A percentile compares a stretch with the other conserved stretches of the same genome.
Evolutionary conservation across 2,888 invertebrate species (phyloP).

Genomic region (Synergus itoensis): DNA sequence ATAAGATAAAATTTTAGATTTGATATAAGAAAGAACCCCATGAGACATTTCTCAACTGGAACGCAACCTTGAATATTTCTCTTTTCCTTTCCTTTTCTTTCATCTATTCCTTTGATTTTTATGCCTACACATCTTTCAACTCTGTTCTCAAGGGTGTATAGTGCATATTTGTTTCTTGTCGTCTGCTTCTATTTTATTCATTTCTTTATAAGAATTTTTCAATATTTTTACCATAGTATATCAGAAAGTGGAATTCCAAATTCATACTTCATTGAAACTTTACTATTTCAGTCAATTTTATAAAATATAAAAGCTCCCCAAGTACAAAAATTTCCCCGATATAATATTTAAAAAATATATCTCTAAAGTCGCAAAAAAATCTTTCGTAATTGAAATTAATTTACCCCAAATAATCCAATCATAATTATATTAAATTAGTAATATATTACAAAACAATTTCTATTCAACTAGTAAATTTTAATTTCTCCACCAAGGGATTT

Average conservation of each 20-base stretch:
- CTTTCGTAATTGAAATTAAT: no score
- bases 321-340: background rate
- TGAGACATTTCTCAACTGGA: slow-evolving; percentile 2
- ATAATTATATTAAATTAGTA: no score
- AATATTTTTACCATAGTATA: background rate
- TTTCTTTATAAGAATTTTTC: background rate
- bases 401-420: no score
- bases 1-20: slow-evolving; percentile 1
- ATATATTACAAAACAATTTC: no score
- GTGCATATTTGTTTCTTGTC: background rate
- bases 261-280: background rate
- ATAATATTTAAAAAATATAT: background rate
- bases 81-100: background rate
- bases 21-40: slow-evolving; percentile 9
- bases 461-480: background rate
- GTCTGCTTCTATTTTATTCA: background rate
- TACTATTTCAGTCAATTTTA: background rate
- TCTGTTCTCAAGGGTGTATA: background rate
- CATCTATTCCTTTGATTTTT: background rate
- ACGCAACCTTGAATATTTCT: background rate
- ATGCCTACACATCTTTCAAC: background rate
- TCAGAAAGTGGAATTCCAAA: background rate
- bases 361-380: background rate
- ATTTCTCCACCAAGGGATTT: background rate
- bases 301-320: background rate